Evolutionary conservation across 2,113 vertebrate genomes (phyloP).

Genomic region (Anarrhichthys ocellatus): DNA sequence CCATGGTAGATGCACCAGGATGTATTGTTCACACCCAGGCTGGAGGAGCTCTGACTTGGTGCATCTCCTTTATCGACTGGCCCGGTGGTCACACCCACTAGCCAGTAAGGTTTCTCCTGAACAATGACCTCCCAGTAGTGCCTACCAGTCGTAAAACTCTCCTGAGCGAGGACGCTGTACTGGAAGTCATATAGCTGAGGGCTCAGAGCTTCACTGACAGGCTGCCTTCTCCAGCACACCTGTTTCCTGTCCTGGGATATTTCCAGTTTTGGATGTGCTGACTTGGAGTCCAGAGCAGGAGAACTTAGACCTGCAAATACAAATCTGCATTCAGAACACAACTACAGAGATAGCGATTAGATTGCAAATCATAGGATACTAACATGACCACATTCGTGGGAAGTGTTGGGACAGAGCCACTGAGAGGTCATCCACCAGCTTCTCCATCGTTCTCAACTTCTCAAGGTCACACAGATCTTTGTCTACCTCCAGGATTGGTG

Average conservation of each 20-base stretch:
- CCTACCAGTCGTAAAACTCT: constrained; percentile 68
- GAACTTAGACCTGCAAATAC: constrained; percentile 77
- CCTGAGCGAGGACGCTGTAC: constrained; percentile 76
- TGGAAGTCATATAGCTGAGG: constrained; percentile 67
- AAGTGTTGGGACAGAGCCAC: constrained; percentile 77
- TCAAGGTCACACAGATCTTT: constrained; percentile 65
- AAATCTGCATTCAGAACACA: constrained; percentile 23
- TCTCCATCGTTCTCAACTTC: constrained; percentile 77
- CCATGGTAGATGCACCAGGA: constrained; percentile 80
- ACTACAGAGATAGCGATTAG: constrained; percentile 3
- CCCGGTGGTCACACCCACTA: constrained; percentile 77
- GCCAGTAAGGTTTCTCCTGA: constrained; percentile 83
- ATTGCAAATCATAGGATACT: constrained; percentile 49
- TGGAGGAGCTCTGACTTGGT: constrained; percentile 2
- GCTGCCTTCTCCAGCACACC: constrained; percentile 76
- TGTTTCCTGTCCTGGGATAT: constrained; percentile 76
- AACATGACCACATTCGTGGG: constrained; percentile 81
- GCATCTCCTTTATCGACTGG: constrained; percentile 19
- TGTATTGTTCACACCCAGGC: constrained; percentile 52
- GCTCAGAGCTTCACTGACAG: constrained; percentile 24
- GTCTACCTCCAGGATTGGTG: constrained; percentile 63
- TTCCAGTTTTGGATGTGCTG: constrained; percentile 78
- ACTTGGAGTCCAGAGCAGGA: constrained; percentile 71
- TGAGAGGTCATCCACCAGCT: constrained; percentile 77
- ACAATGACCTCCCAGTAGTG: constrained; percentile 84